Conservation (phyloP, 2,888 invertebrate species). For the Polydrusus pterygomalis region DNA sequence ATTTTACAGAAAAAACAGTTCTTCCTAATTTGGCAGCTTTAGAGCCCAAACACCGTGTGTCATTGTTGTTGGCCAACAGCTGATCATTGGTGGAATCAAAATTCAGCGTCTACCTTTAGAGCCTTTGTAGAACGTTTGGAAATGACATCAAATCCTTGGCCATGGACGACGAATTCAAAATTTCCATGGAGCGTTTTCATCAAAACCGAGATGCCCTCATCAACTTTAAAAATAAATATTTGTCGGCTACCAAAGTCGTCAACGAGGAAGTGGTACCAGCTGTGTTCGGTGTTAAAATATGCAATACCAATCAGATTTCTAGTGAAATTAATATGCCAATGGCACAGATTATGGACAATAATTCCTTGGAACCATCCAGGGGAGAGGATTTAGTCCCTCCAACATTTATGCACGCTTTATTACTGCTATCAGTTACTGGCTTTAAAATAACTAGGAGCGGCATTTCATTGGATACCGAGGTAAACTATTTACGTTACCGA, state of each 20-base stretch:
- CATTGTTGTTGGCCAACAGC: conserved; percentile 41
- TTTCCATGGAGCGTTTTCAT: conserved; percentile 42
- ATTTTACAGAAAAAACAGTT: conserved; percentile 70
- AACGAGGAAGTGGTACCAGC: conserved; percentile 48
- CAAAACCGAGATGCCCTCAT: conserved; percentile 44
- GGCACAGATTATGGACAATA: conserved; percentile 43
- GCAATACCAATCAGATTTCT: conserved; percentile 45
- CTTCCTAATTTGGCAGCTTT: conserved; percentile 60
- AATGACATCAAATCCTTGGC: conserved; percentile 46
- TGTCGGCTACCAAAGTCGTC: conserved; percentile 46
- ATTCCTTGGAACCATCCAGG: not conserved
- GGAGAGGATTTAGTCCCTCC: conserved; percentile 3
- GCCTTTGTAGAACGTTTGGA: conserved; percentile 37
- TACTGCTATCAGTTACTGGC: conserved; percentile 35
- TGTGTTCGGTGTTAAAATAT: conserved; percentile 51
- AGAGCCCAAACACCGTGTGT: conserved; percentile 49
- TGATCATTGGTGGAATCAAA: conserved; percentile 52
- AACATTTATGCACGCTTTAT: conserved; percentile 30
- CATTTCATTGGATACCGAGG: conserved; percentile 35
- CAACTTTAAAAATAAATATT: conserved; percentile 51
- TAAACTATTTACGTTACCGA: conserved; percentile 42
- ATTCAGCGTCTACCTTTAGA: conserved; percentile 34
- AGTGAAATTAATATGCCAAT: conserved; percentile 49
- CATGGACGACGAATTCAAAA: conserved; percentile 46
- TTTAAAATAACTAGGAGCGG: conserved; percentile 46